phyloP scores from a whole-genome alignment of 2,797 vertebrate genomes.

The Rhinatrema bivittatum region DNA sequence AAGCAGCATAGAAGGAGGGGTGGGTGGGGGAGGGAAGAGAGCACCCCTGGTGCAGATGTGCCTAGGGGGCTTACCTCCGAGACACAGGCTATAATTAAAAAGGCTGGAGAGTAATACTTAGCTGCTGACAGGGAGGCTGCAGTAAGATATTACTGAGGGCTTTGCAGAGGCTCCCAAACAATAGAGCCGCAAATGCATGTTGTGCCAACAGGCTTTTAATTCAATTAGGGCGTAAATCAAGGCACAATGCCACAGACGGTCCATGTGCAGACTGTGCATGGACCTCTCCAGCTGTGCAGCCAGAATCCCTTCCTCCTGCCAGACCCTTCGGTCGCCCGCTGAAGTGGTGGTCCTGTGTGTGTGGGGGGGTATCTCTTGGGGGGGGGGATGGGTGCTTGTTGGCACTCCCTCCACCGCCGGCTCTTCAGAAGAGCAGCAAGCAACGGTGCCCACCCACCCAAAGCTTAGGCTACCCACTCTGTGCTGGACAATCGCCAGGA shows the following conservation, averaged over 20 bases:
- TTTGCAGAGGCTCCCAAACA: neutral
- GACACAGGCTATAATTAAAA: slow-evolving; percentile 1
- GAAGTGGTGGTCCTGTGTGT: neutral
- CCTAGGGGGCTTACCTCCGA: neutral
- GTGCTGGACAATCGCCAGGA: neutral
- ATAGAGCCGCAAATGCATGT: neutral
- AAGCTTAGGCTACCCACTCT: fast-evolving
- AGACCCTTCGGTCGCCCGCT: no score
- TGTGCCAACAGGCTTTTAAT: slow-evolving; percentile 6
- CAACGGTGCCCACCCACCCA: neutral
- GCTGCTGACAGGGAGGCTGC: neutral
- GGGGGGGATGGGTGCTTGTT: neutral
- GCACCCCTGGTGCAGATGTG: neutral
- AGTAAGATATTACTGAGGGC: slow-evolving; percentile 1
- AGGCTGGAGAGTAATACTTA: slow-evolving; percentile 1
- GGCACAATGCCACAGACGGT: slow-evolving; percentile 1
- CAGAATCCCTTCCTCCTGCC: no score
- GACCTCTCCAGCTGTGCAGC: slow-evolving; percentile 2
- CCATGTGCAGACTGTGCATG: slow-evolving; percentile 1
- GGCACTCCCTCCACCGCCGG: neutral
- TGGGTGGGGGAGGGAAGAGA: slow-evolving; percentile 6
- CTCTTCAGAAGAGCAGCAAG: neutral
- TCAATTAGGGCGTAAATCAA: slow-evolving; percentile 6
- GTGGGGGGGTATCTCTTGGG: no score
- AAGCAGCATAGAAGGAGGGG: neutral